Base-by-base conservation (phyloP, 2,888 invertebrate species). In the Synanthedon andrenaeformis region DNA sequence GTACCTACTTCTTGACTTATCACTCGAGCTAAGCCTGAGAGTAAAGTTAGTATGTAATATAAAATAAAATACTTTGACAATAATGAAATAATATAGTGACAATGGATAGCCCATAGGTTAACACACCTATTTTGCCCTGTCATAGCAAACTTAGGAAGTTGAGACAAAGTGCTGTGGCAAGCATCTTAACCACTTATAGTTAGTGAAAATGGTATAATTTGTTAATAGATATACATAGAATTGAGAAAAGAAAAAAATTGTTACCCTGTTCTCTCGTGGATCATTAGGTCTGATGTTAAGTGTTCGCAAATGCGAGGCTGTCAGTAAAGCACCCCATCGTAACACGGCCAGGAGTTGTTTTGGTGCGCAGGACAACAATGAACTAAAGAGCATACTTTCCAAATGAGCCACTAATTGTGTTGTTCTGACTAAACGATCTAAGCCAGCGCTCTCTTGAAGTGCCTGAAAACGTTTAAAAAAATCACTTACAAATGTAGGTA, bases 341-440 rank as follows among this genome's bases (percentile, higher is more conserved):
- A 93, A 89, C 41, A 92, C 89, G 1, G 89, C 85, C 19, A 94
- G 81, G 13, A 94, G 69, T 56, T 90, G 90, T 41, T 82, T 86
- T 0, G 93, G 93, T 0, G 91, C 90, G 62, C 91, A 92, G 3
- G 91, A 89, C 42, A 95, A 71, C 42, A 95, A 70, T 5, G 91
- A 90, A 6, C 95, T 95, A 72, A 96, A 96, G 52, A 96, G 86
- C 89, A 96, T 91, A 61, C 93, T 92, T 74, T 96, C 96, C 8
- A 96, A 78, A 58, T 95, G 93, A 0, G 94, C 94, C 0, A 96
- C 93, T 45, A 95, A 74, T 64, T 95, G 93, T 0, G 95, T 95
- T 75, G 95, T 93, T 1, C 95, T 89, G 14, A 95, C 94, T 53
- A 96, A 74, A 6, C 95, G 87, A 66, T 95, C 95, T 28, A 96